Percentiles rank a stretch among this genome's conserved stretches.
phyloP scores from a whole-genome alignment of 2,797 vertebrate species.

The Phrynocephalus vlangalii region DNA sequence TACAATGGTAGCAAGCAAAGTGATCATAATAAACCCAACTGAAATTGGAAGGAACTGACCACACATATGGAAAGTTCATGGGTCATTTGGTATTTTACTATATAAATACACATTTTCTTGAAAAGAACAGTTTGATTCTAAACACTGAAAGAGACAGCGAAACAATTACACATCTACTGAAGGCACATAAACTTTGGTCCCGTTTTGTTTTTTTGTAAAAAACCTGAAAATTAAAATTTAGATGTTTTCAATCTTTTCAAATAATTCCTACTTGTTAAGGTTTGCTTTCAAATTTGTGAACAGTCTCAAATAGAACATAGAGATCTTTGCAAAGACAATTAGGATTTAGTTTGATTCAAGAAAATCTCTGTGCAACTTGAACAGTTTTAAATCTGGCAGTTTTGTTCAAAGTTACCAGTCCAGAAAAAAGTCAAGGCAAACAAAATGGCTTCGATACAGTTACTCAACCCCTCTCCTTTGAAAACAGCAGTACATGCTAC shows the following conservation, averaged over 20 bases:
- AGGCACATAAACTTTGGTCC: constrained; percentile 92
- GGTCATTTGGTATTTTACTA: constrained; percentile 62
- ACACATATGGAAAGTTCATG: constrained; percentile 50
- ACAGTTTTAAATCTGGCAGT: constrained; percentile 68
- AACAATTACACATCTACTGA: constrained; percentile 75
- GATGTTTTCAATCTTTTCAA: constrained; percentile 60
- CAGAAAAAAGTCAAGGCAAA: constrained; percentile 69
- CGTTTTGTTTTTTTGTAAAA: constrained; percentile 75
- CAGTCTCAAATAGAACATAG: constrained; percentile 60
- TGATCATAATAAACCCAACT: constrained; percentile 56
- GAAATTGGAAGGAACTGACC: constrained; percentile 58
- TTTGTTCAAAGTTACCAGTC: constrained; percentile 69
- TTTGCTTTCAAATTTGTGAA: constrained; percentile 70
- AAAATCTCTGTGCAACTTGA: constrained; percentile 63
- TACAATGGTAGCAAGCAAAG: constrained; percentile 55
- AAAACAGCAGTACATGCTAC: constrained; percentile 64
- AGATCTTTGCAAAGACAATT: constrained; percentile 60
- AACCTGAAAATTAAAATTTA: constrained; percentile 63
- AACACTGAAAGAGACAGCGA: constrained; percentile 72
- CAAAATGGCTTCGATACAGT: constrained; percentile 57
- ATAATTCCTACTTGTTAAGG: constrained; percentile 57
- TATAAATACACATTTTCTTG: constrained; percentile 61
- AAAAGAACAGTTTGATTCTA: constrained; percentile 65
- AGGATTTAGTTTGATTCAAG: constrained; percentile 58
- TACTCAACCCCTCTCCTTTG: constrained; percentile 36